Evolutionary conservation across 2,797 vertebrate species (phyloP).

Genomic region (Hipposideros larvatus): DNA sequence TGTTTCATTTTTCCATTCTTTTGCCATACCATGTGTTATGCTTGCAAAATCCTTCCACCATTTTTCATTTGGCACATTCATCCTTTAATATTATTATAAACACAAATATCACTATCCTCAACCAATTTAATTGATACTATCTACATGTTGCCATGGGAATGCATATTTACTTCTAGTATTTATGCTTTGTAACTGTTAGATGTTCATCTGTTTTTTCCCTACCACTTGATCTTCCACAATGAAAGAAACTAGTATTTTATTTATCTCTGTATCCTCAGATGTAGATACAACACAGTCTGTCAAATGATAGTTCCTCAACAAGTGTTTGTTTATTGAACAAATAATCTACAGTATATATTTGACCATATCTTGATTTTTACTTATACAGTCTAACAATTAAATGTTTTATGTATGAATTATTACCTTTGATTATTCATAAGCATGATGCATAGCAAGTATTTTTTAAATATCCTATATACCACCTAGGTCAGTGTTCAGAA

Average conservation of each 20-base stretch:
- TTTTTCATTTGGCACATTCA: not conserved
- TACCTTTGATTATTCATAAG: not conserved
- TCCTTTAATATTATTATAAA: not conserved
- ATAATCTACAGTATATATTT: not conserved
- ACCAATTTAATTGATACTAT: not conserved
- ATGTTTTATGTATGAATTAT: not conserved
- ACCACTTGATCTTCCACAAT: not conserved
- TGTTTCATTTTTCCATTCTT: not conserved
- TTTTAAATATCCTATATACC: not conserved
- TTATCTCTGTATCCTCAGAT: not conserved
- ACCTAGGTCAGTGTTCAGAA: not conserved
- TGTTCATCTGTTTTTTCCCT: not conserved
- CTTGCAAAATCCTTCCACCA: not conserved
- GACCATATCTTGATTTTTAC: not conserved
- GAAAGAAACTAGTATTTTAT: not conserved
- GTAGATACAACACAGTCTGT: not conserved
- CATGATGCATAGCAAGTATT: not conserved
- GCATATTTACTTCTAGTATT: not conserved
- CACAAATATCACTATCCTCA: not conserved
- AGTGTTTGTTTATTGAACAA: slow-evolving; percentile 17
- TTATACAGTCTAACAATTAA: not conserved
- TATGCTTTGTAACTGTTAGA: not conserved
- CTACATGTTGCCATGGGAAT: not conserved
- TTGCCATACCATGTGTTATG: not conserved
- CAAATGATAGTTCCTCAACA: not conserved